A percentile compares a stretch with the other conserved stretches of the same genome.
phyloP scores from a whole-genome alignment of 2,113 vertebrate genomes.

The Theristicus caerulescens region DNA sequence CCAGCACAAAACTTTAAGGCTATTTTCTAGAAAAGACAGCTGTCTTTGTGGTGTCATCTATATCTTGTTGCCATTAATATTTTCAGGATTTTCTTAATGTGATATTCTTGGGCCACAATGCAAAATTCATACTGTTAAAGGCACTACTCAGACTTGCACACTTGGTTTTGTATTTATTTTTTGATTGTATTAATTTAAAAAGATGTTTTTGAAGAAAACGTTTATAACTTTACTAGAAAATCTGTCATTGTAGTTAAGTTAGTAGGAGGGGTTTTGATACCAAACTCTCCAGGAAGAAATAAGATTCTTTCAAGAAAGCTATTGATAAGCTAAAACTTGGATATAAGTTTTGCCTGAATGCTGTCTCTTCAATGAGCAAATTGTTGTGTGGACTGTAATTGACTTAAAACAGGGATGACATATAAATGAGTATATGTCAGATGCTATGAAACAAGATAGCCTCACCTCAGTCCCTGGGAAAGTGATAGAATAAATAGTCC shows the following conservation, averaged over 20 bases:
- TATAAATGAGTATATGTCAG: background rate
- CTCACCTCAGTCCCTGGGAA: background rate
- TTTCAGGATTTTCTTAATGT: background rate
- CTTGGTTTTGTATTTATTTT: background rate
- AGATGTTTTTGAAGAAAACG: background rate
- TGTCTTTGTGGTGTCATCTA: background rate
- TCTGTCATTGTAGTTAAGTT: background rate
- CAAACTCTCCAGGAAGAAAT: background rate
- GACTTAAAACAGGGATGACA: background rate
- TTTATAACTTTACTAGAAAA: background rate
- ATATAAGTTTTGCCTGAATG: background rate
- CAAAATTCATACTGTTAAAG: background rate
- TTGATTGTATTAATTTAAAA: background rate
- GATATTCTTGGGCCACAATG: background rate
- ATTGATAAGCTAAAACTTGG: background rate
- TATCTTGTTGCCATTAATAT: background rate
- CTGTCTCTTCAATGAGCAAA: background rate
- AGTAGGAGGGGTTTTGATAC: background rate
- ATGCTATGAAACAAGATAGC: background rate
- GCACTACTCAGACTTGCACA: background rate
- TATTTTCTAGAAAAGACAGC: background rate
- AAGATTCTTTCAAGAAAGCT: background rate
- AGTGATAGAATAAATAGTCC: background rate
- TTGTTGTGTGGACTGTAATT: background rate
- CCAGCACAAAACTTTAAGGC: background rate